Evolutionary conservation across 2,797 vertebrate genomes (phyloP), one percentile per base, ranked within the genome.

Genomic region (Staurois parvus): DNA sequence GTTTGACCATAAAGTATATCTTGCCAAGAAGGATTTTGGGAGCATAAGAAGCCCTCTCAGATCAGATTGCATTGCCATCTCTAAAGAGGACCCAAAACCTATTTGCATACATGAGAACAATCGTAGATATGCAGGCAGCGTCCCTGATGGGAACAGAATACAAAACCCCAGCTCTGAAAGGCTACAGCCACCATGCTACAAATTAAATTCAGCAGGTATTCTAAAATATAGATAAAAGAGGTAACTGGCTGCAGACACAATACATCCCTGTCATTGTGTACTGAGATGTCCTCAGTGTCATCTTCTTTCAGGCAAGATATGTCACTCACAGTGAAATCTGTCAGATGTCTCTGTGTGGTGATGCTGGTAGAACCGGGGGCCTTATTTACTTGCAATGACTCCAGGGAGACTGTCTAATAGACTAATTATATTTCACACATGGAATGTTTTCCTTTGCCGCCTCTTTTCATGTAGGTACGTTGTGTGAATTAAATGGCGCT

Each of bases 361-460:
- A 28, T 68, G 76, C 30, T 1, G 40, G 45, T 70, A 42, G 78
- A 37, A 34, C 29, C 29, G 29, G 28, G 48, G 66, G 45, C 64
- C 24, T n/a, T 69, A 48, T 79, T 79, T 52, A 80, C 29, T 56
- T 32, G 45, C 28, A 15, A 68, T 29, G 82, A 10, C 32, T 48
- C 75, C 67, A 30, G 34, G 48, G 45, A 70, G 30, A 56, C 64
- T 48, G 81, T 70, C 81, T 84, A 76, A 69, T 84, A 74, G 67
- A 34, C 83, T 84, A 70, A 78, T 84, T 84, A 78, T 45, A 56
- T 84, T 78, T 59, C 19, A 69, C 72, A 68, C n/a, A 21, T 66
- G 59, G 37, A 76, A 76, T 69, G 28, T 37, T 84, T 29, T 37
- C 32, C 7, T 30, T 40, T 68, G 9, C 77, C 7, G 8, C 42